Percentiles rank a stretch among this genome's conserved stretches.
Conservation (phyloP, 2,113 vertebrate species). For the Anoura caudifer region DNA sequence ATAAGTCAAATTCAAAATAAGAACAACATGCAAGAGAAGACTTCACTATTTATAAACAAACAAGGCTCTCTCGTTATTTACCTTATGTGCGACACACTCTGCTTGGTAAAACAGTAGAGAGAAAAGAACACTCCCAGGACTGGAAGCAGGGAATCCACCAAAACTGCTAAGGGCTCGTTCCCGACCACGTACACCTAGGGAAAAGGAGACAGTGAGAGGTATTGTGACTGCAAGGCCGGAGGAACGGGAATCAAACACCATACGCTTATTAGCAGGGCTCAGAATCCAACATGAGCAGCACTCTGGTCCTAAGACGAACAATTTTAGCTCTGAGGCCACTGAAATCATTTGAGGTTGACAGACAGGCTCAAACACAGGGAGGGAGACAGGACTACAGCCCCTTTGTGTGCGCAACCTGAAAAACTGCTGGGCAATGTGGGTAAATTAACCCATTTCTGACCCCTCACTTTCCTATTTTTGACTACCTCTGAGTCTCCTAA, state of each 20-base stretch:
- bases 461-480: neutral
- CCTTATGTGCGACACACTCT: slow-evolving; percentile 92
- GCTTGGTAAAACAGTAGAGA: slow-evolving; percentile 92
- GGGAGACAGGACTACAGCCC: neutral
- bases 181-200: slow-evolving; percentile 91
- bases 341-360: neutral
- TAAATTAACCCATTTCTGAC: neutral
- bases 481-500: neutral
- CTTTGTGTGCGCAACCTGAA: neutral
- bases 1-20: slow-evolving; percentile 2
- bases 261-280: neutral
- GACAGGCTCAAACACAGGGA: neutral
- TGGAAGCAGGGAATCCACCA: slow-evolving; percentile 83
- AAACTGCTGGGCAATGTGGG: neutral
- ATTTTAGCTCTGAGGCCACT: neutral
- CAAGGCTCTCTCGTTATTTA: slow-evolving; percentile 66
- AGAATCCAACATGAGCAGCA: neutral
- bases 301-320: neutral
- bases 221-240: neutral
- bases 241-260: neutral
- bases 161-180: slow-evolving; percentile 81
- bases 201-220: slow-evolving; percentile 45
- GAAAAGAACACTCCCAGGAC: slow-evolving; percentile 88
- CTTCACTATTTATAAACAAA: neutral
- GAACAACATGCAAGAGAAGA: neutral